Evolutionary conservation across 2,113 vertebrate genomes (phyloP), one percentile per base, ranked within the genome.

Genomic region (Mionectes macconnelli): DNA sequence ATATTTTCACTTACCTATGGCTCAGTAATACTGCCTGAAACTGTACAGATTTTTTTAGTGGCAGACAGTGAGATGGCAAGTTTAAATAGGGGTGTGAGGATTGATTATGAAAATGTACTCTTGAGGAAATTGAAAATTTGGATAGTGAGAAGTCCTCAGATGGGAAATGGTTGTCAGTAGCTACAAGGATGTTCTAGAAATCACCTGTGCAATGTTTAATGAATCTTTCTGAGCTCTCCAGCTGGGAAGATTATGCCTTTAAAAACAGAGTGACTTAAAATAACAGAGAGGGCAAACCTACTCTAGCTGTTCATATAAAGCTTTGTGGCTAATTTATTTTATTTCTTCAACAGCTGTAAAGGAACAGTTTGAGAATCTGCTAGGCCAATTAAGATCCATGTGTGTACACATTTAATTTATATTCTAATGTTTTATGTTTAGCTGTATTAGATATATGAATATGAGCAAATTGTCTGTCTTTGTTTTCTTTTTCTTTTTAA

Each of bases 91-190:
- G 30, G 59, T 62, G 37, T 83, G 24, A 73, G 23, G 7, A 14
- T 12, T 80, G 79, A 63, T 70, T 90, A 86, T 80, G 42, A 94
- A 95, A 90, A 80, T 14, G 8, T 63, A 21, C n/a, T 78, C 27
- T 39, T n/a, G 42, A 84, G 59, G 79, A 95, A 97, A 74, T 40
- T 67, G 63, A 87, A 86, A 77, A 90, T 86, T 74, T 93, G 47
- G 30, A 23, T 74, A 56, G 28, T 77, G 72, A 92, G 50, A 77
- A 80, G 37, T 49, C 18, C 57, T 95, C 42, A 77, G 47, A 28
- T 84, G 37, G 75, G 76, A 88, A 89, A 70, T 37, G 11, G 50
- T 88, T 92, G 50, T 81, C 50, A 66, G 68, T 74, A 85, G 25
- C 50, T 90, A 83, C 45, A 77, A 39, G 72, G 59, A 28, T 70